Percentiles rank a stretch among this genome's conserved stretches.
These are phyloP conservation scores for Tuberolachnus salignus DNA, from an alignment of 2,888 invertebrate genomes.

Conservation along the genomic window DNA sequence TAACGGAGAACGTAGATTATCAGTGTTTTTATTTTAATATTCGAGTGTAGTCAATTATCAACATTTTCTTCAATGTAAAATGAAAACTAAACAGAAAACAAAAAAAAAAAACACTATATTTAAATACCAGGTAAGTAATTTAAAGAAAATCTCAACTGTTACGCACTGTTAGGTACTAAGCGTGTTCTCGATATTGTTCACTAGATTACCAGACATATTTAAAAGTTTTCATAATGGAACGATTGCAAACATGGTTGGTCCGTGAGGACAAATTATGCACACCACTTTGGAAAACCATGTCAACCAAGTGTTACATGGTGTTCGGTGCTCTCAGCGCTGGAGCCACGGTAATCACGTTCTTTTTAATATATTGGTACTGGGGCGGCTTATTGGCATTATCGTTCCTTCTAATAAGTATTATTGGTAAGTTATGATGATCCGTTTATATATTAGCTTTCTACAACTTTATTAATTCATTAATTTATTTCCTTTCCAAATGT, in stretches of 20 bases:
- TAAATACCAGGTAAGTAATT: slow-evolving; percentile 12
- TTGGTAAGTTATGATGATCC: slow-evolving; percentile 67
- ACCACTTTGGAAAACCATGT: slow-evolving; percentile 39
- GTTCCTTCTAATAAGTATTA: slow-evolving; percentile 72
- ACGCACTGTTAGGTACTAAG: background rate
- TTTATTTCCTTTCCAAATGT: background rate
- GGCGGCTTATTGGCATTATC: slow-evolving; percentile 76
- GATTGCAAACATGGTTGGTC: slow-evolving; percentile 37
- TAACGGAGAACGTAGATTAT: background rate
- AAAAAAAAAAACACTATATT: slow-evolving; percentile 20
- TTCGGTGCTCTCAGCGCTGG: slow-evolving; percentile 69
- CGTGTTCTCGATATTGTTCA: background rate
- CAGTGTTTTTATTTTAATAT: background rate
- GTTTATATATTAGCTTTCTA: background rate
- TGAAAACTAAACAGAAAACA: slow-evolving; percentile 36
- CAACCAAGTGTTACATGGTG: slow-evolving; percentile 50
- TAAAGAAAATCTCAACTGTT: background rate
- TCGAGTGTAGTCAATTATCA: background rate
- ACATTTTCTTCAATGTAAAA: slow-evolving; percentile 5
- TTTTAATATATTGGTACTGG: slow-evolving; percentile 82
- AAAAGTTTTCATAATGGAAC: background rate
- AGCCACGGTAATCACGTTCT: slow-evolving; percentile 70
- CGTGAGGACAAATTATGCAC: slow-evolving; percentile 25
- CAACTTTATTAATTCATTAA: background rate
- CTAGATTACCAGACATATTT: background rate